Evolutionary conservation across 2,113 vertebrate genomes (phyloP).

Genomic region (Otus sunia): DNA sequence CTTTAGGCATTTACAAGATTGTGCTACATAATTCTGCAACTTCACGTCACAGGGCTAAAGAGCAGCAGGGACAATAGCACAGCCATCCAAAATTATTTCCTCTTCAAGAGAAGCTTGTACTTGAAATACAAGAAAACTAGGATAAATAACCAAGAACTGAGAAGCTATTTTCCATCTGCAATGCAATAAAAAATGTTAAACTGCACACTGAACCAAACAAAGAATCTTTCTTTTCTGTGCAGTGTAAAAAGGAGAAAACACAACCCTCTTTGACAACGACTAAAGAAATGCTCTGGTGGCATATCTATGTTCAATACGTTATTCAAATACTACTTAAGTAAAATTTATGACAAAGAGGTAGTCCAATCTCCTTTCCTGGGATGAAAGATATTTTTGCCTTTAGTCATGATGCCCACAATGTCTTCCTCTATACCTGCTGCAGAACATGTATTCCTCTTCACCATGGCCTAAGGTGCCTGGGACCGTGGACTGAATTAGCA

Average conservation of each 20-base stretch:
- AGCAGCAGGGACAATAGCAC: neutral
- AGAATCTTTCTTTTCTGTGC: neutral
- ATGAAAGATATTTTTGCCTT: neutral
- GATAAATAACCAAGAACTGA: neutral
- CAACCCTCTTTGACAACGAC: neutral
- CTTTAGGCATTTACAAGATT: neutral
- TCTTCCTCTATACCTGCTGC: neutral
- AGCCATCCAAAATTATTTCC: neutral
- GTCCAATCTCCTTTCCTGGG: neutral
- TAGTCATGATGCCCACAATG: neutral
- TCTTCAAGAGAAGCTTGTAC: neutral
- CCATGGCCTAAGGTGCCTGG: neutral
- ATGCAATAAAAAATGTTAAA: neutral
- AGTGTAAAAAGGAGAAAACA: neutral
- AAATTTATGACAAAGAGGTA: neutral
- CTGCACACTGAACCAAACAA: neutral
- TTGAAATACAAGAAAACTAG: neutral
- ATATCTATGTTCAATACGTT: neutral
- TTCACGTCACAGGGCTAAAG: neutral
- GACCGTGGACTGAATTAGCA: neutral
- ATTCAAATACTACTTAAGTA: neutral
- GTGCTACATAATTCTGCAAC: neutral
- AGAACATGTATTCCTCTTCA: neutral
- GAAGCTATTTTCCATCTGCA: neutral
- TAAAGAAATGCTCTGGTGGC: neutral